Conservation (phyloP, 2,888 invertebrate species). For the Agelastica alni region DNA sequence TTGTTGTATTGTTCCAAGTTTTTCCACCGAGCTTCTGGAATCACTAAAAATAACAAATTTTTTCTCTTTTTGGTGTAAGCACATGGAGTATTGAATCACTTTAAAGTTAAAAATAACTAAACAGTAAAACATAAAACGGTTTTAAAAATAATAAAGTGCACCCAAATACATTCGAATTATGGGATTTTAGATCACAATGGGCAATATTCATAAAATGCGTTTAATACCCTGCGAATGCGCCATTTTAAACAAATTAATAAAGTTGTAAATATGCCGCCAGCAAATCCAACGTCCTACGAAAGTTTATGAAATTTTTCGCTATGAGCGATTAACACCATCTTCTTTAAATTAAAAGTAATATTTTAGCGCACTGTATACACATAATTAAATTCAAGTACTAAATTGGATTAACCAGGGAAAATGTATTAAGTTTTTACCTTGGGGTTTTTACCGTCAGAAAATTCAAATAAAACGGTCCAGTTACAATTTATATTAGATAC, state of each 20-base stretch:
- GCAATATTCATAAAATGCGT: no score
- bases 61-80: no score
- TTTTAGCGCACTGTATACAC: constrained; percentile 20
- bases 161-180: no score
- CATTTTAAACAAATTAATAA: constrained; percentile 10
- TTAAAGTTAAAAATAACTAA: no score
- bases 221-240: background rate
- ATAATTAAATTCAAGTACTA: constrained; percentile 24
- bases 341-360: constrained; percentile 29
- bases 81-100: no score
- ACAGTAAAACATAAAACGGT: no score
- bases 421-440: constrained; percentile 18
- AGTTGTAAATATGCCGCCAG: constrained; percentile 18
- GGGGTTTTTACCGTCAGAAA: constrained; percentile 7
- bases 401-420: constrained; percentile 20
- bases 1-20: no score
- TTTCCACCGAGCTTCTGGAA: no score
- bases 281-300: constrained; percentile 12
- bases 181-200: no score
- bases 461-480: constrained; percentile 3
- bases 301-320: constrained; percentile 28
- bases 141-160: no score
- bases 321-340: constrained; percentile 26
- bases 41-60: no score
- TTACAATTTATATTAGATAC: constrained; percentile 4